Evolutionary conservation across 2,888 invertebrate genomes (phyloP), one percentile per base, ranked within the genome.

Genomic region (Biston betularia): DNA sequence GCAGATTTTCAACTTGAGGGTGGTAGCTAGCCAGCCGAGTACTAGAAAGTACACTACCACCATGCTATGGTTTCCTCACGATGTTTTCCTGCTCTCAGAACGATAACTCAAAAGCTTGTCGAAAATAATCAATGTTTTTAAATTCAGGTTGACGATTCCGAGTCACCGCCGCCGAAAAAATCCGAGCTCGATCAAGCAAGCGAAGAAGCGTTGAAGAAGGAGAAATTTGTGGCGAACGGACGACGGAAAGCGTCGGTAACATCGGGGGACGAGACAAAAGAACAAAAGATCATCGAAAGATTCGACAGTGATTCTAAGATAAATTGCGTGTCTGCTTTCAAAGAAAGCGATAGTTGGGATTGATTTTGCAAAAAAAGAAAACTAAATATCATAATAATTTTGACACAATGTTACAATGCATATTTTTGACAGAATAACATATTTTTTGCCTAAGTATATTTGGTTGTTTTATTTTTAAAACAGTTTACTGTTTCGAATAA

Each of bases 271-370:
- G 74, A 74, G 49, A 70, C 50, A 38, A 78, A 74, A 75, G 72
- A 71, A 57, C 74, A 71, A 57, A 72, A 70, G 63, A 69, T 79
- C 7, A 76, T 83, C 53, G 80, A 85, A 1, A 82, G 66, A 71
- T 89, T 89, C 63, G 88, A 89, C 55, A 79, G 74, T 48, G 75
- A 79, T 67, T 79, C 79, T 33, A 85, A 83, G 67, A 74, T 81
- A 46, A 79, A 82, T 46, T 84, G 89, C 70, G 90, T 90, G 54
- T 57, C 83, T 5, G 89, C 88, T 70, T 93, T 93, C 76, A 88
- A 89, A 75, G 92, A 92, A 78, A 92, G 90, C 70, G 90, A 91
- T 63, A 87, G 81, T 80, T 93, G 92, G 92, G 92, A 91, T 77
- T 93, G 83, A 84, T 68, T 63, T 57, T 58, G 42, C 24, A 24